phyloP scores from a whole-genome alignment of 2,797 vertebrate genomes.

The Macroramphosus scolopax region DNA sequence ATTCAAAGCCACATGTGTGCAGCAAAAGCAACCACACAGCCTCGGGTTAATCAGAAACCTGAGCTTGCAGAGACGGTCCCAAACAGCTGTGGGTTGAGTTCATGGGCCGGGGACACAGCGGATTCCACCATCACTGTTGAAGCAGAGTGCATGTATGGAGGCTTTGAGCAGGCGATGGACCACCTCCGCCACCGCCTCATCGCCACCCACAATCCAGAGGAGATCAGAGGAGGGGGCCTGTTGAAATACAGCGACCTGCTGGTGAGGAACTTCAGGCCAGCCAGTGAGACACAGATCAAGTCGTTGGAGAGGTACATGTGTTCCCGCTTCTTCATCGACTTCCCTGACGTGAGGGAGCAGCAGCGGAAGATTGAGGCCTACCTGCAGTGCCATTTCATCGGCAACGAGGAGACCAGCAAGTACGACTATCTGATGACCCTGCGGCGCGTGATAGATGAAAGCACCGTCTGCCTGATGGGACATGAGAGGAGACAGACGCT shows the following conservation, averaged over 20 bases:
- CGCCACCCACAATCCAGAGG: conserved; percentile 92
- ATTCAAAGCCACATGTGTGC: conserved; percentile 3
- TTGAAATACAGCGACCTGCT: conserved; percentile 95
- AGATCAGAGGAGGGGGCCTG: conserved; percentile 95
- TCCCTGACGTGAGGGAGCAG: conserved; percentile 90
- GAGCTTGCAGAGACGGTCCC: neutral
- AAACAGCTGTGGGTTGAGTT: conserved; percentile 8
- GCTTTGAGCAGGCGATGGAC: conserved; percentile 89
- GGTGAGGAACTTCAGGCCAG: conserved; percentile 90
- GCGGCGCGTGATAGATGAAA: conserved; percentile 88
- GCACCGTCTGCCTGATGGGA: conserved; percentile 95
- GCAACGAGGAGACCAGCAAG: conserved; percentile 89
- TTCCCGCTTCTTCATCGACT: conserved; percentile 98
- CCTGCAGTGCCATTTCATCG: conserved; percentile 90
- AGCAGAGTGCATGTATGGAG: conserved; percentile 94
- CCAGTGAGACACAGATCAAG: conserved; percentile 89
- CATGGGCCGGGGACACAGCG: conserved; percentile 30
- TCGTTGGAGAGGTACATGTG: conserved; percentile 97
- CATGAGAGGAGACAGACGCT: conserved; percentile 91
- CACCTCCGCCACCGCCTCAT: conserved; percentile 89
- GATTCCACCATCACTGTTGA: conserved; percentile 75
- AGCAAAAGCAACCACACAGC: neutral
- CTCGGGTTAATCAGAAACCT: conserved; percentile 10
- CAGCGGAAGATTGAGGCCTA: conserved; percentile 95
- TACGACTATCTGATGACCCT: conserved; percentile 98